phyloP scores from a whole-genome alignment of 1,140 invertebrate genomes.

The Physella acuta region DNA sequence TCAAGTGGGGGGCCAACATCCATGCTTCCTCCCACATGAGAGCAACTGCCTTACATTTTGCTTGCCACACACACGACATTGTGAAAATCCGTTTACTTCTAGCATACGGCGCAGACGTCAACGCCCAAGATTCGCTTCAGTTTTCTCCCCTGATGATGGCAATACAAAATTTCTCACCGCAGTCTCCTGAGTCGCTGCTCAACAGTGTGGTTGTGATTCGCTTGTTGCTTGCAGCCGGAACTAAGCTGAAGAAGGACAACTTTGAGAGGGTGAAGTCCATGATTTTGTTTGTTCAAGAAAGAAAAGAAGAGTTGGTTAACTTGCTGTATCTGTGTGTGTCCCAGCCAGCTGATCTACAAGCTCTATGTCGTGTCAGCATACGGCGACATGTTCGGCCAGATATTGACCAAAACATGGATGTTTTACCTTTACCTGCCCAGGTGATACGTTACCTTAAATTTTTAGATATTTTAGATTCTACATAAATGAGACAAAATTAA shows the following conservation, averaged over 20 bases:
- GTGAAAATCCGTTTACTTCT: conserved; percentile 23
- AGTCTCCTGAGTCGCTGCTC: background rate
- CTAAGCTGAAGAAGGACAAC: background rate
- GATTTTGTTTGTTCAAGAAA: background rate
- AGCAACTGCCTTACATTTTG: conserved; percentile 18
- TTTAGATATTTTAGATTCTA: conserved; percentile 12
- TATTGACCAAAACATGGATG: conserved; percentile 16
- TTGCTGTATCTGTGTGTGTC: background rate
- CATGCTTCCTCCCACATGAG: conserved; percentile 8
- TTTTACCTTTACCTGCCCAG: conserved; percentile 22
- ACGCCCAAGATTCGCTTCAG: conserved; percentile 1
- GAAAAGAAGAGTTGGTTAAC: background rate
- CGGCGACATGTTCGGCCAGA: conserved; percentile 9
- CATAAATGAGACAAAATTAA: too few species aligned
- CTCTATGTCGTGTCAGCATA: conserved; percentile 24
- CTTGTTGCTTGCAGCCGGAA: conserved; percentile 25
- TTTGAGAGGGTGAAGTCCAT: background rate
- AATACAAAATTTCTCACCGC: background rate
- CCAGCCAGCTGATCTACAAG: conserved; percentile 9
- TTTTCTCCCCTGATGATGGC: conserved; percentile 16
- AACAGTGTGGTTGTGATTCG: background rate
- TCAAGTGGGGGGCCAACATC: conserved; percentile 24
- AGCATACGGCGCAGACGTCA: conserved; percentile 21
- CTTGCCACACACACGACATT: conserved; percentile 12
- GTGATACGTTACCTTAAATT: conserved; percentile 26